Base-by-base conservation (phyloP, 2,888 invertebrate species). In the Amphipyra berbera region DNA sequence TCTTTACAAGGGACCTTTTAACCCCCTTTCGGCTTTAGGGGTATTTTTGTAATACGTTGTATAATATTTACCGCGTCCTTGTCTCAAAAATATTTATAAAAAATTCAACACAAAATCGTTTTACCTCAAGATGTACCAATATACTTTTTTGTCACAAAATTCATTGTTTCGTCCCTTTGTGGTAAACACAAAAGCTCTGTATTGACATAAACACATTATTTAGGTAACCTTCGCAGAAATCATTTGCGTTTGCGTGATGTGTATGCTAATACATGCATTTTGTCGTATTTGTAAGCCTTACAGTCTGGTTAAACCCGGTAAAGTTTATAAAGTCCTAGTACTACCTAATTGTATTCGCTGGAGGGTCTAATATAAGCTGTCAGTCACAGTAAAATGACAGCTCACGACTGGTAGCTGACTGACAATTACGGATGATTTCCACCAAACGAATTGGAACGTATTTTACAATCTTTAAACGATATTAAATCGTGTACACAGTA, bases 201-300 rank as follows among this genome's bases (percentile, higher is more conserved):
- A 15, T 44, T 40, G 42, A 27, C 33, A 47, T n/a, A 60, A 21
- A 50, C 13, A 53, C 50, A 38, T 35, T 42, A 68, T 48, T 63
- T 61, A 9, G 35, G 37, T 47, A 47, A 35, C 55, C 52, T 69
- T 63, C 68, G 44, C 15, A 27, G 56, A 56, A 69, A 40, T 35
- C 46, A 12, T 27, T 33, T 13, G 8, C 38, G n/a, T 35, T 1
- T 9, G 15, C 67, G 67, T 67, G 67, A 44, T 7, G 5, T 0
- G 68, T 6, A 4, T 57, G 47, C 30, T 53, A 69, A 68, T 44
- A 42, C 8, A 40, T 52, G 40, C 35, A 40, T 40, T 62, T 52
- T 48, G 63, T 48, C 35, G 47, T 35, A 46, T 62, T 30, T 13
- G 27, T n/a, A 13, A 52, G 27, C n/a, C 41, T 4, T 30, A 35